These are phyloP conservation scores for Cryptophagus acutangulus DNA, from an alignment of 2,888 invertebrate genomes.

Conservation along the genomic window DNA sequence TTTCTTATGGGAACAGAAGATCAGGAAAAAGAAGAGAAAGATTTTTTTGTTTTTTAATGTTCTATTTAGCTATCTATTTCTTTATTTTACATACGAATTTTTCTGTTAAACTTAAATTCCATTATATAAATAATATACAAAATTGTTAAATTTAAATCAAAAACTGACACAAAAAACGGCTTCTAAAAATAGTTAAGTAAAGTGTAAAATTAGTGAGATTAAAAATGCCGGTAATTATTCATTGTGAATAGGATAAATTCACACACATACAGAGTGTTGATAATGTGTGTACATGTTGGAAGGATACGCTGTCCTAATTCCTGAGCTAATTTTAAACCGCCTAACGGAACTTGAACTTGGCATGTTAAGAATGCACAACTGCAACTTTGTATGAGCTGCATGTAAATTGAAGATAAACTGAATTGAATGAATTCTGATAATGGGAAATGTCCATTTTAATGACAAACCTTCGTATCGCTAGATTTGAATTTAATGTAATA, in stretches of 20 bases:
- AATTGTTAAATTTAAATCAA: neutral
- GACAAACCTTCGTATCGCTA: too few relatives aligned
- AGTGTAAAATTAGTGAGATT: too few relatives aligned
- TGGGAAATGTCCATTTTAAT: constrained; percentile 7
- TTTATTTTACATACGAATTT: neutral
- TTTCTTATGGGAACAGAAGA: too few relatives aligned
- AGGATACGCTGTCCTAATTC: constrained; percentile 23
- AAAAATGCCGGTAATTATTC: too few relatives aligned
- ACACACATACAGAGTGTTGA: constrained; percentile 2
- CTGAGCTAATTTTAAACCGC: constrained; percentile 20
- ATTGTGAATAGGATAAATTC: constrained; percentile 1
- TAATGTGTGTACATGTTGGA: constrained; percentile 1
- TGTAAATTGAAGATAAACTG: constrained; percentile 3
- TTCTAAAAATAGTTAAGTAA: neutral
- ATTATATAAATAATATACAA: too few relatives aligned
- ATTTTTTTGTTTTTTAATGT: neutral
- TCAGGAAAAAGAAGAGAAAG: too few relatives aligned
- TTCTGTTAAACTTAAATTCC: neutral
- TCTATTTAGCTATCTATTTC: neutral
- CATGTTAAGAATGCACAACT: constrained; percentile 21
- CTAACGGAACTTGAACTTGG: constrained; percentile 22
- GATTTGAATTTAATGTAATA: too few relatives aligned
- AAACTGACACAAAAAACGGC: neutral
- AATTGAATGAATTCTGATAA: constrained; percentile 1
- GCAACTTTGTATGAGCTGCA: constrained; percentile 4